Base-by-base conservation (phyloP, 2,888 invertebrate species). In the Drosophila mulleri region DNA sequence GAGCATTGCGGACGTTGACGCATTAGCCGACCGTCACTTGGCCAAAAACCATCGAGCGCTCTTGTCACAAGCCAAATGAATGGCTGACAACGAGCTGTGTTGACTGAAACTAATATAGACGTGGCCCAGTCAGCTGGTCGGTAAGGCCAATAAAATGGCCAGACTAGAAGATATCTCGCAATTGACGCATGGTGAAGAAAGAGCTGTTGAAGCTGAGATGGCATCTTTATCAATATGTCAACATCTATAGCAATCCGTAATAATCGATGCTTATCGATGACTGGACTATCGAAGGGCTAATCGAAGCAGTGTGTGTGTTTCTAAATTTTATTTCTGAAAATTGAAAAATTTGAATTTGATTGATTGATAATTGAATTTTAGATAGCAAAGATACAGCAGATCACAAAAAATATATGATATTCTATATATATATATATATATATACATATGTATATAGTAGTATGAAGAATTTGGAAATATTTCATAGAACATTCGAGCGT, bases 41-140 rank as follows among this genome's bases (percentile, higher is more conserved):
- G 44, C 48, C 54, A 54, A 54, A 23, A 18, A 32, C 73, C 58
- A 53, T 65, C 41, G 35, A 48, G 39, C 35, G 53, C 2, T 37
- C 23, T 9, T n/a, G 60, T 29, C 60, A 32, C 53, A 60, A 50
- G 37, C 23, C 54, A 44, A 62, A 53, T 57, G 45, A 57, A 29
- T 48, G 16, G 70, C 58, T 47, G 56, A 11, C 45, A 56, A 41
- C 37, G 32, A 64, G 35, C 70, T 64, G 65, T 54, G 35, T 18
- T 56, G 12, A 65, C 64, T 67, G 52, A 62, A 61, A 67, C 66
- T 61, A 67, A 67, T 71, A 62, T 62, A 56, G 65, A 5, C 45
- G 23, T 45, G 32, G 32, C 9, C 32, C 12, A n/a, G 1, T 5
- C 20, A 6, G 44, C 8, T 1, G 29, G 9, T 8, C 1, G 29